Percentiles rank a stretch among this genome's conserved stretches.
Conservation (phyloP, 2,888 invertebrate genomes). For the Coleophora flavipennella region DNA sequence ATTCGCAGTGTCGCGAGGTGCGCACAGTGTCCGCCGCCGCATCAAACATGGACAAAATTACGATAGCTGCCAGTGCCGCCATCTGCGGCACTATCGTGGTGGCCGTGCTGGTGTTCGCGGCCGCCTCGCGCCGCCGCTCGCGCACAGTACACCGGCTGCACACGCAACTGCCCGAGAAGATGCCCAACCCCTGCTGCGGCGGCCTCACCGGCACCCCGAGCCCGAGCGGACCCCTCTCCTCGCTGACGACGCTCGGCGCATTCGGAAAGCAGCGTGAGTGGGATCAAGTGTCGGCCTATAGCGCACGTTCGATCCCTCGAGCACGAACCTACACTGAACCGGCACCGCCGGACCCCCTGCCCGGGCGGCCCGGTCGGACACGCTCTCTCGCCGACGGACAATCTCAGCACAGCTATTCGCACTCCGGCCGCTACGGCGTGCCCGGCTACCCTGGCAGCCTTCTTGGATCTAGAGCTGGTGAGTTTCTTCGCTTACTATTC, state of each 20-base stretch:
- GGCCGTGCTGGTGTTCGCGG: conserved; percentile 91
- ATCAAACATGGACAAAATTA: conserved; percentile 95
- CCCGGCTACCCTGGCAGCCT: conserved; percentile 83
- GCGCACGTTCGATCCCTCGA: conserved; percentile 90
- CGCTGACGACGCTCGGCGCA: conserved; percentile 86
- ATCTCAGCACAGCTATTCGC: conserved; percentile 91
- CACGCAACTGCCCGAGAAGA: conserved; percentile 78
- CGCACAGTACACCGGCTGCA: conserved; percentile 83
- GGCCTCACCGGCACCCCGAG: conserved; percentile 80
- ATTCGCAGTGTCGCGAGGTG: conserved; percentile 90
- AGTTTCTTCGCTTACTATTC: conserved; percentile 26
- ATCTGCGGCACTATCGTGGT: conserved; percentile 94
- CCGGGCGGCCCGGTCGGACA: conserved; percentile 82
- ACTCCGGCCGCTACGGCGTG: conserved; percentile 83
- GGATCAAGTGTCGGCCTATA: conserved; percentile 87
- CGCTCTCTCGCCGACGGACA: conserved; percentile 91
- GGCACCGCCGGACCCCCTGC: conserved; percentile 78
- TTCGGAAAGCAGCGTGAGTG: conserved; percentile 87
- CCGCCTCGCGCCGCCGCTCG: conserved; percentile 85
- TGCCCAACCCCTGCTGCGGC: conserved; percentile 86
- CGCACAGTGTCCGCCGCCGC: conserved; percentile 87
- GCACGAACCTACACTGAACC: conserved; percentile 85
- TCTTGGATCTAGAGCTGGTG: conserved; percentile 63
- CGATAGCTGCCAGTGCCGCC: conserved; percentile 93
- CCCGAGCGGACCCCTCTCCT: conserved; percentile 85